Percentiles rank a stretch among this genome's conserved stretches.
phyloP scores from a whole-genome alignment of 2,888 invertebrate genomes.

The Pycnomerus fuliginosus region DNA sequence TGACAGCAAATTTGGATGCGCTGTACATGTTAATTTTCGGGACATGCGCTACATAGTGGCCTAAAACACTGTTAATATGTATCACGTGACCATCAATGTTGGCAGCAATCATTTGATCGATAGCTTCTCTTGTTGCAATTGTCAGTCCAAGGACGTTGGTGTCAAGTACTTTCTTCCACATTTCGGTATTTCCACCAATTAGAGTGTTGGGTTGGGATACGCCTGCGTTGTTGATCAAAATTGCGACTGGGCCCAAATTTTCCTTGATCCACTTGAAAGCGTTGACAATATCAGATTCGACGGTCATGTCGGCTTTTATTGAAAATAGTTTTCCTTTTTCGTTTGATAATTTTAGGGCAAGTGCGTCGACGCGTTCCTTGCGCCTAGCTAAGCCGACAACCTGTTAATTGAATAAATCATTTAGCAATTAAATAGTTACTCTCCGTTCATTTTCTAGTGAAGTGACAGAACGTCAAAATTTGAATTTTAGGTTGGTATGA shows the following conservation, averaged over 20 bases:
- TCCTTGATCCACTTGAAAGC: conserved; percentile 29
- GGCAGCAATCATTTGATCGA: conserved; percentile 31
- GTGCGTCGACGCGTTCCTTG: conserved; percentile 28
- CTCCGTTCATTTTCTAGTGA: no score
- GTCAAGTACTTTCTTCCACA: conserved; percentile 32
- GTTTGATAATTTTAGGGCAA: conserved; percentile 22
- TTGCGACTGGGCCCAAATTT: conserved; percentile 30
- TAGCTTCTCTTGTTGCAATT: conserved; percentile 35
- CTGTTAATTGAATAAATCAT: conserved; percentile 27
- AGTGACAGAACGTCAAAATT: no score
- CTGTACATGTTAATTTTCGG: conserved; percentile 38
- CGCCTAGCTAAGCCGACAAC: conserved; percentile 38
- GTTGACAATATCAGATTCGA: conserved; percentile 30
- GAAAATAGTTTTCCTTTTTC: conserved; percentile 26
- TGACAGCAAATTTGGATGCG: conserved; percentile 44
- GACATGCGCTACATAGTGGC: conserved; percentile 34
- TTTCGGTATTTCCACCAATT: conserved; percentile 29
- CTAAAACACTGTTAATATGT: conserved; percentile 37
- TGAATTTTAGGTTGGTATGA: no score
- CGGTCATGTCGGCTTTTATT: conserved; percentile 29
- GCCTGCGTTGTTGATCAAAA: conserved; percentile 37
- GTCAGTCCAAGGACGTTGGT: conserved; percentile 36
- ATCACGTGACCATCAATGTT: conserved; percentile 34
- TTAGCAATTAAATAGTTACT: no score
- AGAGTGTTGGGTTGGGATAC: conserved; percentile 27